phyloP scores from a whole-genome alignment of 2,797 vertebrate genomes.

The Acipenser transmontanus region DNA sequence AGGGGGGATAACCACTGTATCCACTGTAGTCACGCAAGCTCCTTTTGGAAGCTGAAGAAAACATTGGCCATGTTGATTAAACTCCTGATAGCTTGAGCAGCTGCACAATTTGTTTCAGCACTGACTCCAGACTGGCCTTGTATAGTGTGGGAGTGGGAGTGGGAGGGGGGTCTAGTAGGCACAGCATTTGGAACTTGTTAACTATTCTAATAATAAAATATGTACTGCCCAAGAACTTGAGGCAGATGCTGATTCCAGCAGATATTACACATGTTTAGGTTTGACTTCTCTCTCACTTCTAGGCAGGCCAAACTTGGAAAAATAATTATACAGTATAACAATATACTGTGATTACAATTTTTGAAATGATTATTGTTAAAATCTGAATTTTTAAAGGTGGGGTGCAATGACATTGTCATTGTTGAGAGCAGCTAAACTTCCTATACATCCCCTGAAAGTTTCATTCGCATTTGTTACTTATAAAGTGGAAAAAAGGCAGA shows the following conservation, averaged over 20 bases:
- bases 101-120: slow-evolving; percentile 30
- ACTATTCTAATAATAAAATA: slow-evolving; percentile 10
- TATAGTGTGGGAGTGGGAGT: background rate
- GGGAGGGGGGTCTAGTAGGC: background rate
- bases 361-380: too few relatives aligned
- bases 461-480: too few relatives aligned
- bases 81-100: slow-evolving; percentile 34
- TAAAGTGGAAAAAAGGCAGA: too few relatives aligned
- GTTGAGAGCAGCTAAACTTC: too few relatives aligned
- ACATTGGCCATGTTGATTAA: slow-evolving; percentile 31
- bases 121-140: slow-evolving; percentile 21
- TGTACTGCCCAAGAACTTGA: background rate
- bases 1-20: slow-evolving; percentile 12
- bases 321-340: too few relatives aligned
- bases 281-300: background rate
- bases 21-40: slow-evolving; percentile 34
- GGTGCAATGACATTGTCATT: too few relatives aligned
- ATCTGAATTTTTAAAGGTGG: too few relatives aligned
- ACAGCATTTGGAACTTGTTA: slow-evolving; percentile 10
- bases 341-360: too few relatives aligned
- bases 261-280: slow-evolving; percentile 4
- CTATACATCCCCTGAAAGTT: too few relatives aligned
- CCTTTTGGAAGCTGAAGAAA: slow-evolving; percentile 31
- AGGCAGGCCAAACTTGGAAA: background rate
- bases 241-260: slow-evolving; percentile 7